Base-by-base conservation (phyloP, 2,113 vertebrate species). In the Oncorhynchus gorbuscha region DNA sequence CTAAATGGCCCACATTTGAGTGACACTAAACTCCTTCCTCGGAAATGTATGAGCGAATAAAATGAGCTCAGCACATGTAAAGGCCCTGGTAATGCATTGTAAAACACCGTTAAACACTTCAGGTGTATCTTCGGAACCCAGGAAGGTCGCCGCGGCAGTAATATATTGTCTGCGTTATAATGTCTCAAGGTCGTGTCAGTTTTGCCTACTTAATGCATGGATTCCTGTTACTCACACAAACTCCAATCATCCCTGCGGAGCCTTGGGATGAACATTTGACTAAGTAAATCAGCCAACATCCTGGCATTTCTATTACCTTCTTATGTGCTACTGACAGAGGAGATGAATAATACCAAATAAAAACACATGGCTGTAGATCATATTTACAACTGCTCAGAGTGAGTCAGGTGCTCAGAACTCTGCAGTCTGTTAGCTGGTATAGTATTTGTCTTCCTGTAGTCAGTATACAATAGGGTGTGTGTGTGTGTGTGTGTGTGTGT, bases 261-360 rank as follows among this genome's bases (percentile, higher is more conserved):
- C 96, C 97, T 98, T 98, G 97, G 95, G 95, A 97, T 94, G 95
- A 97, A 97, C 94, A 96, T 97, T 97, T 97, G 96, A 96, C 96
- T 95, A 97, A 98, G 96, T 98, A 98, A 99, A 99, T 98, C 96
- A 97, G 95, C 94, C 94, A 95, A 94, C 95, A 94, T 93, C 94
- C 94, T 97, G 96, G 96, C 96, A 97, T 96, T 97, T 98, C 97
- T 99, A 97, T 99, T 97, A 97, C 96, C 95, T 95, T 95, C 95
- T 94, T 95, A 94, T 95, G 94, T 94, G 94, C 93, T 90, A 91
- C 91, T 95, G 96, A 96, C 97, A 96, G 94, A 93, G 94, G 93
- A 95, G 95, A 98, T 97, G 95, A 97, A 96, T 96, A 95, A 79
- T 88, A 76, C 85, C 86, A 81, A 98, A 97, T 97, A 97, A 97